phyloP scores from a whole-genome alignment of 2,113 vertebrate genomes.

The Actinemys pallida region DNA sequence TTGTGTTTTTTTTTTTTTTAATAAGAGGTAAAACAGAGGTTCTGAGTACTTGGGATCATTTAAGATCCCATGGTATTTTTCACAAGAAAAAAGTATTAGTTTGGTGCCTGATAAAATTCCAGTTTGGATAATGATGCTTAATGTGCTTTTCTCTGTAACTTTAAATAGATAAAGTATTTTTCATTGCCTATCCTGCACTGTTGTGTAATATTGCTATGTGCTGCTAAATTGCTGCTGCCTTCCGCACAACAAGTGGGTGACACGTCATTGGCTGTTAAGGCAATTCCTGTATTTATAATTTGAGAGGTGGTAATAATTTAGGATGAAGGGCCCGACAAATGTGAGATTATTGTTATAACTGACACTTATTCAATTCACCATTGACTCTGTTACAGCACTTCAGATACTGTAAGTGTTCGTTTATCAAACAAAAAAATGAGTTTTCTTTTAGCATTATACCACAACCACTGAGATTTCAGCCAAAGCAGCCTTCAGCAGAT shows the following conservation, averaged over 20 bases:
- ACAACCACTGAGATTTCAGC: constrained; percentile 50
- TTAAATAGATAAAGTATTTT: neutral
- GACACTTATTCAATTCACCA: neutral
- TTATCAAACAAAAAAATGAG: constrained; percentile 7
- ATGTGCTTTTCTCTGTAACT: neutral
- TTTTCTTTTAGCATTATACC: constrained; percentile 63
- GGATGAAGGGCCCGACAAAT: constrained; percentile 3
- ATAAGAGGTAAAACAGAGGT: neutral
- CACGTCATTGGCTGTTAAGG: neutral
- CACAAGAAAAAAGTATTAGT: neutral
- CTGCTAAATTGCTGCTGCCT: neutral
- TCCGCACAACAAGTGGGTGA: neutral
- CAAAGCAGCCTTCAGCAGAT: constrained; percentile 72
- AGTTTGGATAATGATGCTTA: neutral
- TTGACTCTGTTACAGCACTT: neutral
- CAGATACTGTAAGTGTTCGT: constrained; percentile 5
- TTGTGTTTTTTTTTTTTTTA: neutral
- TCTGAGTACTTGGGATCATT: neutral
- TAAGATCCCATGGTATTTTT: neutral
- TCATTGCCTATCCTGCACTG: neutral
- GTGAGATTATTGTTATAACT: neutral
- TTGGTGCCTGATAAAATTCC: rapidly evolving
- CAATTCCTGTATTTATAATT: neutral
- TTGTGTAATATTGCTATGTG: neutral
- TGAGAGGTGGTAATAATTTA: neutral